phyloP scores from a whole-genome alignment of 2,888 invertebrate genomes.

The Apodemia hepburni region DNA sequence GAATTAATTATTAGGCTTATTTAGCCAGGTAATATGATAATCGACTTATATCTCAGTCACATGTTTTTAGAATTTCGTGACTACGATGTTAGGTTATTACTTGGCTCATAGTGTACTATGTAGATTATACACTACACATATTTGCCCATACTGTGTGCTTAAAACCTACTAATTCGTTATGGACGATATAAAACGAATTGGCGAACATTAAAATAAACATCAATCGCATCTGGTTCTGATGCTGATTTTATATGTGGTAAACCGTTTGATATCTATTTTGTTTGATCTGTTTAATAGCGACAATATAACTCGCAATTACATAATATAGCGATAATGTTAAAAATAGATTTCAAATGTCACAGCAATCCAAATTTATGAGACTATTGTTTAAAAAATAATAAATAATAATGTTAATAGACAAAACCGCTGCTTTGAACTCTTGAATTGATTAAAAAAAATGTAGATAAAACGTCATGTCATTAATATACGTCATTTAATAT shows the following conservation, averaged over 20 bases:
- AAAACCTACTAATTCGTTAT: slow-evolving; percentile 26
- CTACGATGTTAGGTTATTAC: no score
- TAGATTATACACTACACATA: background rate
- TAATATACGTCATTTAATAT: no score
- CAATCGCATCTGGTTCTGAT: slow-evolving; percentile 47
- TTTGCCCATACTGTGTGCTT: slow-evolving; percentile 34
- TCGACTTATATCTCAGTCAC: no score
- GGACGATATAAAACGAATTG: slow-evolving; percentile 19
- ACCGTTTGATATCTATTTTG: slow-evolving; percentile 55
- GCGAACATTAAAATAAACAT: slow-evolving; percentile 52
- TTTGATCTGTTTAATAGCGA: slow-evolving; percentile 62
- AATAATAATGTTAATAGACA: background rate
- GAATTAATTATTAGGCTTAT: no score
- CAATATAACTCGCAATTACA: slow-evolving; percentile 22
- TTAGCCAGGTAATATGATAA: no score
- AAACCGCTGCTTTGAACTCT: no score
- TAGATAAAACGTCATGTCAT: no score
- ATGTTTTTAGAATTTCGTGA: background rate
- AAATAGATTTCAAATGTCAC: background rate
- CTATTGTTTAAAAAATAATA: no score
- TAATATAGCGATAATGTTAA: background rate
- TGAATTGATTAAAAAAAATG: no score
- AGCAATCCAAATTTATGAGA: no score
- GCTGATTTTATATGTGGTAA: slow-evolving; percentile 63
- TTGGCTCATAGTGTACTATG: background rate